Evolutionary conservation across 2,113 vertebrate species (phyloP).

Genomic region (Aptenodytes forsteri): DNA sequence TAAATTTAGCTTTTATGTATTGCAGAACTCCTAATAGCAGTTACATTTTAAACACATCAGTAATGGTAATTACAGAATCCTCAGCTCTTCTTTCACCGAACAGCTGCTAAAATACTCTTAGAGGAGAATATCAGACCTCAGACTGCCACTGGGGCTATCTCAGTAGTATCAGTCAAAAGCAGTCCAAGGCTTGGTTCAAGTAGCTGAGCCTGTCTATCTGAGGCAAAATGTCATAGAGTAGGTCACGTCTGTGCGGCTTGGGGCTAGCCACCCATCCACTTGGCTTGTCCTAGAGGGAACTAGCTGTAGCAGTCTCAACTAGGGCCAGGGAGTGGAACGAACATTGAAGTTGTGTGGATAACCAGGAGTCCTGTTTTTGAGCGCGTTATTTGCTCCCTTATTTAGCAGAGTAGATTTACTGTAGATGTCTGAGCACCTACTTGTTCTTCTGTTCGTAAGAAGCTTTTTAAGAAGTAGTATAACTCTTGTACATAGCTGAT

Average conservation of each 20-base stretch:
- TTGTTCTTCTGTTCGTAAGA: background rate
- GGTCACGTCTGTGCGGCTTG: background rate
- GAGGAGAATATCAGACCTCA: background rate
- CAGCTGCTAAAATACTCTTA: background rate
- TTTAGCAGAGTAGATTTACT: background rate
- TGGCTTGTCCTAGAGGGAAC: background rate
- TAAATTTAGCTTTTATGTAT: background rate
- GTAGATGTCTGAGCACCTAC: background rate
- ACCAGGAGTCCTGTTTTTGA: background rate
- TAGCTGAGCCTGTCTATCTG: background rate
- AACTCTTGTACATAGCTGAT: background rate
- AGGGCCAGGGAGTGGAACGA: background rate
- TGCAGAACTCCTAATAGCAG: background rate
- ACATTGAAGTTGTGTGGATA: background rate
- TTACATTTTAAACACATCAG: background rate
- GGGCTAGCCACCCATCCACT: background rate
- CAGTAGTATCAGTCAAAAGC: background rate
- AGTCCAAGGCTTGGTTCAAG: background rate
- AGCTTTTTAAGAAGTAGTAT: background rate
- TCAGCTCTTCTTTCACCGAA: background rate
- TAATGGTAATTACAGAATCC: background rate
- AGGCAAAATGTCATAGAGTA: background rate
- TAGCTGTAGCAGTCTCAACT: background rate
- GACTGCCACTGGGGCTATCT: background rate
- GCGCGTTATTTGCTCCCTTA: background rate